Evolutionary conservation across 2,888 invertebrate genomes (phyloP).

Genomic region (Nephrocerus scutellatus): DNA sequence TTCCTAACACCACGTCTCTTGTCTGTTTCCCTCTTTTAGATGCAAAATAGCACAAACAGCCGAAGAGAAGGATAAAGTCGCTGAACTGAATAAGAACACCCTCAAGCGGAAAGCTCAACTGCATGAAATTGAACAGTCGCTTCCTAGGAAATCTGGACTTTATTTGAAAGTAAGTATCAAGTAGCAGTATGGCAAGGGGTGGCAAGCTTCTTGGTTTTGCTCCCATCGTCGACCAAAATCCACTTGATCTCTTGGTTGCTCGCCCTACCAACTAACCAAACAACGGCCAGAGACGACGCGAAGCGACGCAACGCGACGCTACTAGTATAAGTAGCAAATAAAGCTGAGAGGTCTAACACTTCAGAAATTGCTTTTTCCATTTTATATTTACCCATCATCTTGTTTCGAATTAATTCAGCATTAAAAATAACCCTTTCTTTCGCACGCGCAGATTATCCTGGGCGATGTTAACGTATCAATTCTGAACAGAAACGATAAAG

Average conservation of each 20-base stretch:
- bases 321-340: no score
- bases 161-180: slow-evolving; percentile 60
- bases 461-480: slow-evolving; percentile 98
- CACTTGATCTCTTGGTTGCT: no score
- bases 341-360: neutral
- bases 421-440: slow-evolving; percentile 1
- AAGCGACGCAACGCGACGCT: no score
- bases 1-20: no score
- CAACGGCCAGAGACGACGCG: no score
- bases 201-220: no score
- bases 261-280: no score
- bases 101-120: slow-evolving; percentile 77
- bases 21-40: slow-evolving; percentile 25
- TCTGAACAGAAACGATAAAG: slow-evolving; percentile 91
- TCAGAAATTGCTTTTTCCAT: slow-evolving; percentile 1
- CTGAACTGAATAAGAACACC: slow-evolving; percentile 68
- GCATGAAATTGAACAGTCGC: slow-evolving; percentile 84
- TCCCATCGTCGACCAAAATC: no score
- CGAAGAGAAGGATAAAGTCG: slow-evolving; percentile 55
- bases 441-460: slow-evolving; percentile 67
- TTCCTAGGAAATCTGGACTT: slow-evolving; percentile 87
- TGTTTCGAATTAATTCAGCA: neutral
- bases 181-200: no score
- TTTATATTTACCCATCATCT: neutral
- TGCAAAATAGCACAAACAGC: slow-evolving; percentile 34